These are phyloP conservation scores for Arremon aurantiirostris DNA, from an alignment of 2,797 vertebrate species.

Conservation along the genomic window DNA sequence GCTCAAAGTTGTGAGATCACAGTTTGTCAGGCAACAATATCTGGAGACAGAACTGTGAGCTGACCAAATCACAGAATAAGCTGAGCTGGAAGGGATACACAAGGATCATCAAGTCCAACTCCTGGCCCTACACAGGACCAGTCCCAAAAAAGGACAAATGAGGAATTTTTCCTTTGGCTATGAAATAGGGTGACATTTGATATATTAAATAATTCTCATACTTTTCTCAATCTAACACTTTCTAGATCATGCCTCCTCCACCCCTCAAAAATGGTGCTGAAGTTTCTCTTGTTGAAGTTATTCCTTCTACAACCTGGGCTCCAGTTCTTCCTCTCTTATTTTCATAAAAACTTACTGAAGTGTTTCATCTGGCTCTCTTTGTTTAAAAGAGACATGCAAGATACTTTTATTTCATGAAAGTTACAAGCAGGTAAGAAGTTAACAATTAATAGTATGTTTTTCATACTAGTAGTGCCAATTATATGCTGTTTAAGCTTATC, in stretches of 20 bases:
- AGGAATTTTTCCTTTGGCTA: not conserved
- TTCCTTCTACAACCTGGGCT: not conserved
- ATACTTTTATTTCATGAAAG: slow-evolving; percentile 28
- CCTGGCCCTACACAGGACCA: not conserved
- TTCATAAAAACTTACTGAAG: not conserved
- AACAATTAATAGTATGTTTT: slow-evolving; percentile 75
- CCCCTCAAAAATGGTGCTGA: not conserved
- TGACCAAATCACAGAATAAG: not conserved
- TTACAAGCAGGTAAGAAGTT: slow-evolving; percentile 66
- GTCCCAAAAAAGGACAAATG: not conserved
- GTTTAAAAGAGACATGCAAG: not conserved
- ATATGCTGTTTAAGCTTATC: slow-evolving; percentile 92
- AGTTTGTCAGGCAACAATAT: not conserved
- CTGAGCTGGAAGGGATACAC: not conserved
- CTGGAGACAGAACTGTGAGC: not conserved
- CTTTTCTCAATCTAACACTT: not conserved
- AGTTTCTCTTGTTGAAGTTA: not conserved
- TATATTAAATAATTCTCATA: not conserved
- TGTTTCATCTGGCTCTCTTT: not conserved
- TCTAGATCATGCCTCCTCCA: not conserved
- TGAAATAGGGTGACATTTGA: not conserved
- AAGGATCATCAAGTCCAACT: not conserved
- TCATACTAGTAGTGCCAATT: slow-evolving; percentile 71
- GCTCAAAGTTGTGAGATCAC: not conserved
- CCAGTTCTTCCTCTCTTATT: not conserved